phyloP scores from a whole-genome alignment of 2,113 vertebrate species.

The Orientallactaga bullata region DNA sequence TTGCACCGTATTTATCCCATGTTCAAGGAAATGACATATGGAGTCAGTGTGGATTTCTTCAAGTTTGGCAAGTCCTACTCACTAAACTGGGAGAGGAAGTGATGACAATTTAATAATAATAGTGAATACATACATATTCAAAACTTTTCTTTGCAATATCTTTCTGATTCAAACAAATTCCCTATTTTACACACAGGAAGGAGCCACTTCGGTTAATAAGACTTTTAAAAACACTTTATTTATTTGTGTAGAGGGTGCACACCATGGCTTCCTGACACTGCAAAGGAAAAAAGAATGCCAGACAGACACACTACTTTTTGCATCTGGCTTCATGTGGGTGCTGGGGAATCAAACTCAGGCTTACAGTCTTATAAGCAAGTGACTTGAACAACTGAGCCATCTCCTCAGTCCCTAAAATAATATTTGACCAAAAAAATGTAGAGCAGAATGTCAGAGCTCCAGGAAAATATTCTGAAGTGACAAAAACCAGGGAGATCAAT shows the following conservation, averaged over 20 bases:
- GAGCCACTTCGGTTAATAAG: background rate
- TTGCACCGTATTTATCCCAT: background rate
- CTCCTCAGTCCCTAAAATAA: no score
- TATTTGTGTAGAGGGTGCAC: no score
- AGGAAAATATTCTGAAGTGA: background rate
- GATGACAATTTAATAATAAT: background rate
- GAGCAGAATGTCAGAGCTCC: background rate
- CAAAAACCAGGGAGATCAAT: background rate
- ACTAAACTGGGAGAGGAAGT: background rate
- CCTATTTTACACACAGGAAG: background rate
- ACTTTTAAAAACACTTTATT: no score
- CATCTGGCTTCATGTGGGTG: no score
- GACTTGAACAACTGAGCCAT: no score
- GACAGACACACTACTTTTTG: no score
- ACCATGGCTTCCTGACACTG: no score
- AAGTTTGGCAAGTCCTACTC: background rate
- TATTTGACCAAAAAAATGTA: background rate
- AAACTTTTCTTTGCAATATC: background rate
- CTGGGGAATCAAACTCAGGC: no score
- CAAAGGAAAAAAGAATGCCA: no score
- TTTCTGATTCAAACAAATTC: background rate
- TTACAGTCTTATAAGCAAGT: no score
- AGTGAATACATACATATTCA: background rate
- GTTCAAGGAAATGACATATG: background rate
- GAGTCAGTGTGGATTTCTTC: background rate